Evolutionary conservation across 2,797 vertebrate genomes (phyloP).

Genomic region (Gallinago stenura): DNA sequence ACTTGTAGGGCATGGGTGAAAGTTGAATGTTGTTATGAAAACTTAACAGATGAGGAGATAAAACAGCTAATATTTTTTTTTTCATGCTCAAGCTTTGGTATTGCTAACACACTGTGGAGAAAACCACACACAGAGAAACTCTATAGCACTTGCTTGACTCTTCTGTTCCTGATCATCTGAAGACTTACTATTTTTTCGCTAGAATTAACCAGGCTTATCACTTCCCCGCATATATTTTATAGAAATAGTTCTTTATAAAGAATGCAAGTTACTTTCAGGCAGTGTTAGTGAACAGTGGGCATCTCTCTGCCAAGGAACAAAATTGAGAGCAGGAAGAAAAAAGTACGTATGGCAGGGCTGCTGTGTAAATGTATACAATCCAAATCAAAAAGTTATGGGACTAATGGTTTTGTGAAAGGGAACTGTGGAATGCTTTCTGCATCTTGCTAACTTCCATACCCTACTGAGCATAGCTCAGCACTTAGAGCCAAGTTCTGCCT

Average conservation of each 20-base stretch:
- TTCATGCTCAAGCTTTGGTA: background rate
- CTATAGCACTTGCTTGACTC: background rate
- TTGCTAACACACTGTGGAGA: background rate
- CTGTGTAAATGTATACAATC: background rate
- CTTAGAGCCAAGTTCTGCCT: slow-evolving; percentile 44
- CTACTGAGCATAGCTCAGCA: background rate
- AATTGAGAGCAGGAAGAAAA: background rate
- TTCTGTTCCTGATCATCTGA: background rate
- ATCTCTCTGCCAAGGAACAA: background rate
- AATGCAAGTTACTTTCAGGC: background rate
- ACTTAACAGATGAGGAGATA: background rate
- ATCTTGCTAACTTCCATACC: slow-evolving; percentile 18
- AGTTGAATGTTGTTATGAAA: background rate
- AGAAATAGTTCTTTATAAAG: background rate
- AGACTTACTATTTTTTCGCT: background rate
- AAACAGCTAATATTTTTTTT: background rate
- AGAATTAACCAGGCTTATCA: background rate
- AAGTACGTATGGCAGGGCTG: background rate
- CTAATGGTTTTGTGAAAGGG: slow-evolving; percentile 3
- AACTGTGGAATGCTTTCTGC: slow-evolving; percentile 34
- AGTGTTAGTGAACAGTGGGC: background rate
- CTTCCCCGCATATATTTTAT: background rate
- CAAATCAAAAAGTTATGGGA: slow-evolving; percentile 14
- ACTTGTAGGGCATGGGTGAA: background rate
- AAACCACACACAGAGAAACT: background rate